phyloP scores from a whole-genome alignment of 2,888 invertebrate genomes.

The Leptinotarsa tumamoca region DNA sequence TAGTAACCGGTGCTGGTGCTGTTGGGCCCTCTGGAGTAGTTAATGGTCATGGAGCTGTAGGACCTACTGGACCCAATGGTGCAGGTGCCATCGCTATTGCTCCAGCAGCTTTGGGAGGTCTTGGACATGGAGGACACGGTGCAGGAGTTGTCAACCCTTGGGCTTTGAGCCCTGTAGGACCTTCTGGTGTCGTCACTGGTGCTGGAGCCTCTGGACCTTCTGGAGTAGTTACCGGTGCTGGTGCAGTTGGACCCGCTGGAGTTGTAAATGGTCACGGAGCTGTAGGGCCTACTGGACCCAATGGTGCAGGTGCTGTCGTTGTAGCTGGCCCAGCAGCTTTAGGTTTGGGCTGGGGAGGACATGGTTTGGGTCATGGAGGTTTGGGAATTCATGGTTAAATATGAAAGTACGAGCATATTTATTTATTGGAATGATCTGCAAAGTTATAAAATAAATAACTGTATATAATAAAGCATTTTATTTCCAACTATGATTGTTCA shows the following conservation, averaged over 20 bases:
- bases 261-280: constrained; percentile 45
- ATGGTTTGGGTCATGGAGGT: constrained; percentile 14
- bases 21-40: constrained; percentile 40
- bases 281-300: constrained; percentile 44
- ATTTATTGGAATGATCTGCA: background rate
- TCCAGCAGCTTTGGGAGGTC: constrained; percentile 3
- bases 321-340: constrained; percentile 2
- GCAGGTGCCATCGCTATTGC: constrained; percentile 27
- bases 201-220: constrained; percentile 29
- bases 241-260: constrained; percentile 35
- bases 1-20: constrained; percentile 30
- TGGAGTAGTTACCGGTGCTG: constrained; percentile 29
- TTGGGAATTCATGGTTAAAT: constrained; percentile 9
- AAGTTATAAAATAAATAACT: background rate
- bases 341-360: constrained; percentile 13
- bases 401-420: background rate
- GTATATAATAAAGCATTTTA: background rate
- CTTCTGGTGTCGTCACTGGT: constrained; percentile 34
- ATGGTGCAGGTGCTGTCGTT: constrained; percentile 37
- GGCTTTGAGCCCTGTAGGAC: constrained; percentile 28
- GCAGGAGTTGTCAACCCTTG: constrained; percentile 25
- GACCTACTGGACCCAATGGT: constrained; percentile 45
- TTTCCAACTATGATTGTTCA: too few relatives aligned
- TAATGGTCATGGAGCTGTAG: constrained; percentile 43
- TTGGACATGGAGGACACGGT: constrained; percentile 23